Percentiles rank a stretch among this genome's conserved stretches.
Evolutionary conservation across 2,113 vertebrate genomes (phyloP).

Genomic region (Syrmaticus mikado): DNA sequence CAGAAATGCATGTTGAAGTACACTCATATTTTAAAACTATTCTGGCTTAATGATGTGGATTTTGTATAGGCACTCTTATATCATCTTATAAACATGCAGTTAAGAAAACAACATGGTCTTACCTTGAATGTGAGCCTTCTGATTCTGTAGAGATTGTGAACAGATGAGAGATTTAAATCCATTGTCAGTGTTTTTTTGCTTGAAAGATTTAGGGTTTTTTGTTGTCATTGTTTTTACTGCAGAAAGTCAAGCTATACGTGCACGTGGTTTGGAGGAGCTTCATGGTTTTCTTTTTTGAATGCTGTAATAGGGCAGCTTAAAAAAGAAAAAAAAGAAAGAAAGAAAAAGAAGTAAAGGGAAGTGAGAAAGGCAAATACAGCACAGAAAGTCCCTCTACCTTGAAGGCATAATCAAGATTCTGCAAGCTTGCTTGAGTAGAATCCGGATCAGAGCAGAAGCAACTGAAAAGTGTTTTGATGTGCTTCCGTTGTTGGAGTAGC

Average conservation of each 20-base stretch:
- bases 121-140: background rate
- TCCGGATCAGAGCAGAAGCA: background rate
- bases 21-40: slow-evolving; percentile 17
- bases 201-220: background rate
- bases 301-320: background rate
- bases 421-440: background rate
- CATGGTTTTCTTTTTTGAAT: background rate
- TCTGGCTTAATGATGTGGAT: background rate
- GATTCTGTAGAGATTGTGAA: background rate
- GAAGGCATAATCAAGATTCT: background rate
- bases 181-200: background rate
- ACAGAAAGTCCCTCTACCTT: accelerated
- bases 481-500: background rate
- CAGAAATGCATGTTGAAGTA: slow-evolving; percentile 5
- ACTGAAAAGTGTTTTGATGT: background rate
- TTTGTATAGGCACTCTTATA: background rate
- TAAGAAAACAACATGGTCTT: background rate
- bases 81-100: background rate
- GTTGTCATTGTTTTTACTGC: background rate
- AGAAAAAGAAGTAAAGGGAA: no score
- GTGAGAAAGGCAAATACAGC: background rate
- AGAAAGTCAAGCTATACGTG: background rate
- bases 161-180: background rate
- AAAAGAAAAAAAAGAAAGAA: no score
- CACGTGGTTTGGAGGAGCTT: background rate